Conservation (phyloP, 1,140 invertebrate genomes). For the Apis florea region DNA sequence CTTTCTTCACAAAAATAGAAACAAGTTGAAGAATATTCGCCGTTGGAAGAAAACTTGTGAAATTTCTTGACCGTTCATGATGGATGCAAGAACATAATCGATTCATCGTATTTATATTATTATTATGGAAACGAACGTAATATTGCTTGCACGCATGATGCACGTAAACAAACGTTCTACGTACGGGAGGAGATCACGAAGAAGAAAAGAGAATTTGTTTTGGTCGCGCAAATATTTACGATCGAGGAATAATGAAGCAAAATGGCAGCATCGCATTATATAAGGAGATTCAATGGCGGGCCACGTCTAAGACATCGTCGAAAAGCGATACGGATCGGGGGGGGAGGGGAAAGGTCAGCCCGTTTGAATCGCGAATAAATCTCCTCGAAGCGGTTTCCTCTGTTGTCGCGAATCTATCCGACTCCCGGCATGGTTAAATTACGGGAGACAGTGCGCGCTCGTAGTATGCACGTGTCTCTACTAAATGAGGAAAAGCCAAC, state of each 20-base stretch:
- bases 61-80: too few species aligned
- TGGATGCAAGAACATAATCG: too few species aligned
- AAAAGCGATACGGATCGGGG: slow-evolving; percentile 14
- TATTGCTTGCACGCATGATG: too few species aligned
- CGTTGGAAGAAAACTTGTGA: too few species aligned
- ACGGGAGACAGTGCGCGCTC: neutral
- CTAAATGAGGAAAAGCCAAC: slow-evolving; percentile 38
- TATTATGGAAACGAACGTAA: too few species aligned
- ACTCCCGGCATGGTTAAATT: neutral
- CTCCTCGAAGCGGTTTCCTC: slow-evolving; percentile 2
- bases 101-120: too few species aligned
- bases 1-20: too few species aligned
- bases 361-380: neutral
- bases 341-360: slow-evolving; percentile 1
- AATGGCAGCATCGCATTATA: neutral
- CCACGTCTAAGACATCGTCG: neutral
- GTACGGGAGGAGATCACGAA: rapidly evolving
- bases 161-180: too few species aligned
- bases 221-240: neutral
- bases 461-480: neutral
- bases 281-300: neutral
- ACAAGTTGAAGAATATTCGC: too few species aligned
- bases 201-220: neutral
- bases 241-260: neutral
- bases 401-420: neutral